Evolutionary conservation across 2,113 vertebrate species (phyloP).

Genomic region (Trochalopteron elliotii): DNA sequence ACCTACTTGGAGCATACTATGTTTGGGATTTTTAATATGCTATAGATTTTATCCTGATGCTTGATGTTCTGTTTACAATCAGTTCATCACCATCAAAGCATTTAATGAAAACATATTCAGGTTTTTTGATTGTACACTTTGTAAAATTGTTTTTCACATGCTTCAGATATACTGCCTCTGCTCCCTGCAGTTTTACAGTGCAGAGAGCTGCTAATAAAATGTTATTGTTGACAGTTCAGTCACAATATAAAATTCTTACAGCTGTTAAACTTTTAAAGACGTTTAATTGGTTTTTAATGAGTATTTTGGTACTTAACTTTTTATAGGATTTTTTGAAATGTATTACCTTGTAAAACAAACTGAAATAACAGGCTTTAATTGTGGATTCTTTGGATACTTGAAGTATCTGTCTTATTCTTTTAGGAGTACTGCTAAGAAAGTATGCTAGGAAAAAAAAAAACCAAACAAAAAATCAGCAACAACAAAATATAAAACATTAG

Average conservation of each 20-base stretch:
- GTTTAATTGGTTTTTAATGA: constrained; percentile 20
- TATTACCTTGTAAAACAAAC: background rate
- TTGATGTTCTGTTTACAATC: background rate
- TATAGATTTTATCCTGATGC: background rate
- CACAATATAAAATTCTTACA: background rate
- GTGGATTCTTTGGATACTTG: background rate
- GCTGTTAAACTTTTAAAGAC: background rate
- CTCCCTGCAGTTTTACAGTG: background rate
- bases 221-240: background rate
- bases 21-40: background rate
- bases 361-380: background rate
- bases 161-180: background rate
- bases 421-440: background rate
- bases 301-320: background rate
- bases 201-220: background rate
- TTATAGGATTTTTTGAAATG: background rate
- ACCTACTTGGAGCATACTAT: background rate
- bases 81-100: background rate
- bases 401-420: background rate
- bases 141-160: background rate
- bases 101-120: background rate
- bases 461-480: too few species aligned
- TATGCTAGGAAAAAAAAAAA: background rate
- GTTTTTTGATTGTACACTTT: background rate
- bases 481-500: background rate